phyloP scores from a whole-genome alignment of 2,797 vertebrate genomes.

The Paratrypauchen microcephalus region DNA sequence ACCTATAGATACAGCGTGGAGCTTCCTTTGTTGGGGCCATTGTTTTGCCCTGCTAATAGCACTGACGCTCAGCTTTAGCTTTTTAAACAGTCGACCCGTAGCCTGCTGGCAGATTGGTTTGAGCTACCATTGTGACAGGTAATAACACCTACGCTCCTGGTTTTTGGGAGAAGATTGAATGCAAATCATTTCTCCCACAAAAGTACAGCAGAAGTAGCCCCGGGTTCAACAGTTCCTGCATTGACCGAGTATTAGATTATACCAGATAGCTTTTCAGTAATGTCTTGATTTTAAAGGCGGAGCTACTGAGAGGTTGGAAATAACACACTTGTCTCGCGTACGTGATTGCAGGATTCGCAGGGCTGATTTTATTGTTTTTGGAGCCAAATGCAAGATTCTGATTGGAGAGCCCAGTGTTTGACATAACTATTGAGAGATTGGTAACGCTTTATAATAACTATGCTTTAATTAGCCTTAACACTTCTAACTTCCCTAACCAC shows the following conservation, averaged over 20 bases:
- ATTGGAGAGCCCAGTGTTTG: not conserved
- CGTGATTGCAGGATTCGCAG: not conserved
- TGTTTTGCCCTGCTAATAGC: conserved; percentile 10
- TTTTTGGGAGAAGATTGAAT: conserved; percentile 52
- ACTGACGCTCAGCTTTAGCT: conserved; percentile 13
- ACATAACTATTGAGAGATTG: not conserved
- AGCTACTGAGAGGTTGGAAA: conserved; percentile 26
- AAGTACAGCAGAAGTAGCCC: conserved; percentile 31
- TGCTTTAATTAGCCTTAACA: too few relatives aligned
- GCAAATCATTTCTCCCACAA: conserved; percentile 50
- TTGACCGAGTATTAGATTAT: conserved; percentile 42
- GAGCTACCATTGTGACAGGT: conserved; percentile 54
- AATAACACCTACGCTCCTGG: conserved; percentile 42
- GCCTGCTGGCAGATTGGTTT: conserved; percentile 56
- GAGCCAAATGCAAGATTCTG: not conserved
- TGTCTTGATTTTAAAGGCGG: conserved; percentile 15
- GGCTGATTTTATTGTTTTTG: not conserved
- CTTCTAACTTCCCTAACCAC: too few relatives aligned
- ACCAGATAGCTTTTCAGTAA: conserved; percentile 34
- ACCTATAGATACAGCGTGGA: not conserved
- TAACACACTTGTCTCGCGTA: conserved; percentile 9
- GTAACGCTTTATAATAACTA: too few relatives aligned
- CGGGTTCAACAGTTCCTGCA: conserved; percentile 36
- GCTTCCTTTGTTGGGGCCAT: not conserved
- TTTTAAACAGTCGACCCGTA: conserved; percentile 23